Percentiles rank a stretch among this genome's conserved stretches.
phyloP scores from a whole-genome alignment of 2,113 vertebrate genomes.

The Toxotes chatareus region DNA sequence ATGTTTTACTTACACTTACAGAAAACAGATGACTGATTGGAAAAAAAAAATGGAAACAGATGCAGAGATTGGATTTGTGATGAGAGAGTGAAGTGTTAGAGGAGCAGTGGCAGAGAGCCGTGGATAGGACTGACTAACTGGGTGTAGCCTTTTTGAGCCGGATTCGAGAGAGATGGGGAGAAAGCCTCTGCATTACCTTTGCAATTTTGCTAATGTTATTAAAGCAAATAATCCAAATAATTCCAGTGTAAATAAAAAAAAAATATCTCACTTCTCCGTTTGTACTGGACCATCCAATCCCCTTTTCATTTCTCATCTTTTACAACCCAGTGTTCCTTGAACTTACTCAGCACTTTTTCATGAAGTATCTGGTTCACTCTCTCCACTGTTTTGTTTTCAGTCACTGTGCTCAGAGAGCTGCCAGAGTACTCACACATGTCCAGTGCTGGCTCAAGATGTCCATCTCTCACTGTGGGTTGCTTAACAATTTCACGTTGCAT shows the following conservation, averaged over 20 bases:
- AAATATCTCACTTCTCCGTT: constrained; percentile 4
- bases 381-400: constrained; percentile 56
- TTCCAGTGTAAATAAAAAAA: constrained; percentile 13
- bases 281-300: constrained; percentile 5
- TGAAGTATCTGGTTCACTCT: constrained; percentile 19
- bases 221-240: constrained; percentile 23
- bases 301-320: constrained; percentile 47
- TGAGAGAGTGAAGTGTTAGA: constrained; percentile 1
- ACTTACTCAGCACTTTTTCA: constrained; percentile 48
- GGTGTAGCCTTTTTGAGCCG: constrained; percentile 4
- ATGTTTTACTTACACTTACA: not conserved
- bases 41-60: not conserved
- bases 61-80: not conserved
- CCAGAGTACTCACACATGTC: constrained; percentile 60
- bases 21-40: not conserved
- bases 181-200: not conserved
- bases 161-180: not conserved
- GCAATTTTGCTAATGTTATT: constrained; percentile 16
- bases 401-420: constrained; percentile 44
- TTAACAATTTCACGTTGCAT: constrained; percentile 33
- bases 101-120: not conserved
- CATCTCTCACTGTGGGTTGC: constrained; percentile 47
- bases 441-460: constrained; percentile 45
- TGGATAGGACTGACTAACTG: not conserved
- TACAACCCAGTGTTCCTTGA: constrained; percentile 33